Conservation (phyloP, 2,797 vertebrate genomes). For the Melanogrammus aeglefinus region DNA sequence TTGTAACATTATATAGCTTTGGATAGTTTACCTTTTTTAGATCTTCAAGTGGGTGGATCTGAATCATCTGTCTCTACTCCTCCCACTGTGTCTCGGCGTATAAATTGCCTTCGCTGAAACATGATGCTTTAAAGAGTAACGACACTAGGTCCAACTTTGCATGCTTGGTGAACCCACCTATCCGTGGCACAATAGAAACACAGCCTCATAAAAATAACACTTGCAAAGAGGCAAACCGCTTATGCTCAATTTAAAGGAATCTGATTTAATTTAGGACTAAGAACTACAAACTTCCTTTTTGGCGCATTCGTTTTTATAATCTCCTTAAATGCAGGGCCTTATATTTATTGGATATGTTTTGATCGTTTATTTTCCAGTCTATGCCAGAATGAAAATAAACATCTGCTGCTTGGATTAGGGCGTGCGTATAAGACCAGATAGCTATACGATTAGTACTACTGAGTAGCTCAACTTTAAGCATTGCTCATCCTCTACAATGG, state of each 20-base stretch:
- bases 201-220: background rate
- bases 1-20: background rate
- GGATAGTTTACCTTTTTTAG: background rate
- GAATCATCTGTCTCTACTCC: background rate
- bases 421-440: background rate
- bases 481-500: background rate
- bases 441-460: background rate
- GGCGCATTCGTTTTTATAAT: background rate
- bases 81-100: background rate
- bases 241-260: background rate
- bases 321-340: background rate
- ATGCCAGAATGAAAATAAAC: background rate
- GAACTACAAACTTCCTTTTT: background rate
- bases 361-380: background rate
- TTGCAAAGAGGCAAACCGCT: background rate
- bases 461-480: background rate
- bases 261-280: background rate
- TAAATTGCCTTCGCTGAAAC: background rate
- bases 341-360: background rate
- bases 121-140: background rate
- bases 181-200: background rate
- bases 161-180: background rate
- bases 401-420: background rate
- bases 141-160: background rate
- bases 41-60: background rate